Percentiles rank a stretch among this genome's conserved stretches.
phyloP scores from a whole-genome alignment of 2,888 invertebrate species.

The Ypsolopha scabrella region DNA sequence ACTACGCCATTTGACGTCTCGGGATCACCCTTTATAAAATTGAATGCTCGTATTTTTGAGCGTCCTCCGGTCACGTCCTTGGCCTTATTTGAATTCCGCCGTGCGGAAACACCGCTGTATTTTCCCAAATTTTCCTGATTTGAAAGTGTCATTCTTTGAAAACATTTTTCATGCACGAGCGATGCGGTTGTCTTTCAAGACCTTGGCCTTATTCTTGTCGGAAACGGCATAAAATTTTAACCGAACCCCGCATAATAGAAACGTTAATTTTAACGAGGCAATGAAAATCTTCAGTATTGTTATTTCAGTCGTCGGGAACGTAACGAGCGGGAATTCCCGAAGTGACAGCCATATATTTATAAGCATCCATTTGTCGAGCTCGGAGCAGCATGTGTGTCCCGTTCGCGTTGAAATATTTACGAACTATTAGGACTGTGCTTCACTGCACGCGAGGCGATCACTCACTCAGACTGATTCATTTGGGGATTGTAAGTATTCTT shows the following conservation, averaged over 20 bases:
- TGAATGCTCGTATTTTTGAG: not conserved
- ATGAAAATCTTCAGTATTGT: conserved; percentile 31
- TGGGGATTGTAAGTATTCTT: too few relatives aligned
- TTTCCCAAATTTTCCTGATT: not conserved
- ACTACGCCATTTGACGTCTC: not conserved
- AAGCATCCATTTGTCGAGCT: conserved; percentile 50
- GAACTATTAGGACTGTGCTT: conserved; percentile 57
- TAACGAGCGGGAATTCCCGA: conserved; percentile 53
- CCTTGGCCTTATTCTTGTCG: too few relatives aligned
- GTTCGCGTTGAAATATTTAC: conserved; percentile 61
- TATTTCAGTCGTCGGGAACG: conserved; percentile 62
- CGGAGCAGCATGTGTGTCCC: conserved; percentile 43
- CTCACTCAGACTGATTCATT: not conserved
- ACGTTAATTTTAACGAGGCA: conserved; percentile 4
- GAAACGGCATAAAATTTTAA: too few relatives aligned
- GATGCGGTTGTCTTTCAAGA: too few relatives aligned
- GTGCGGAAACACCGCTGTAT: not conserved
- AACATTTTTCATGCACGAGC: too few relatives aligned
- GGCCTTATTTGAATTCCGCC: not conserved
- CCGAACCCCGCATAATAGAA: conserved; percentile 1
- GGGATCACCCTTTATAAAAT: not conserved
- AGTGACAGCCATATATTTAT: conserved; percentile 56
- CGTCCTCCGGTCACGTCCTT: not conserved
- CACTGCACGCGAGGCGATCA: conserved; percentile 20
- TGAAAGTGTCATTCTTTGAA: too few relatives aligned